Percentiles rank a stretch among this genome's conserved stretches.
These are phyloP conservation scores for Cheumatopsyche charites DNA, from an alignment of 1,140 invertebrate genomes.

Conservation along the genomic window DNA sequence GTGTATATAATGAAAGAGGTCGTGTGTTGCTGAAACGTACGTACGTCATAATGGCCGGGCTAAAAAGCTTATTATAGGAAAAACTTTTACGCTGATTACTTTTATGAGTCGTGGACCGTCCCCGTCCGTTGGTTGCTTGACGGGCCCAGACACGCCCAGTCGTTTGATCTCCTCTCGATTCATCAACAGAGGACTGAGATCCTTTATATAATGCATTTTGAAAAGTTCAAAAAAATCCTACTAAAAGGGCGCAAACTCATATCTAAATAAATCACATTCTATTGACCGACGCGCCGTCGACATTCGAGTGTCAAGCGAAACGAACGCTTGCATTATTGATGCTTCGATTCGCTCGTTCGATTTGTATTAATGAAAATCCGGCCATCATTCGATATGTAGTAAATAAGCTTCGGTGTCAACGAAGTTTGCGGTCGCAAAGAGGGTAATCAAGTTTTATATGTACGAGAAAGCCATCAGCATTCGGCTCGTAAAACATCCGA, in stretches of 20 bases:
- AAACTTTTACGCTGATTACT: conserved; percentile 47
- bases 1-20: neutral
- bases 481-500: conserved; percentile 23
- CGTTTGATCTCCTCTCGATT: conserved; percentile 40
- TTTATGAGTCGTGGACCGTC: conserved; percentile 30
- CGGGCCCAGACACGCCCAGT: conserved; percentile 30
- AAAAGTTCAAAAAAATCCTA: too few relatives aligned
- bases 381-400: too few relatives aligned
- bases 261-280: neutral
- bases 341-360: too few relatives aligned
- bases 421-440: neutral
- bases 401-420: too few relatives aligned
- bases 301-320: too few relatives aligned
- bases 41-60: conserved; percentile 26
- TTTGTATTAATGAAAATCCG: too few relatives aligned
- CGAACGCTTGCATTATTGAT: too few relatives aligned
- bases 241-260: too few relatives aligned
- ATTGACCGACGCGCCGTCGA: neutral
- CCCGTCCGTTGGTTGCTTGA: conserved; percentile 19
- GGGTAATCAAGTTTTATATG: conserved; percentile 22
- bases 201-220: neutral
- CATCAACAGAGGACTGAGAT: neutral
- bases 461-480: conserved; percentile 18
- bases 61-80: conserved; percentile 44
- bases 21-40: conserved; percentile 1